These are phyloP conservation scores for Synergus gifuensis DNA, from an alignment of 2,888 invertebrate species.

Conservation along the genomic window DNA sequence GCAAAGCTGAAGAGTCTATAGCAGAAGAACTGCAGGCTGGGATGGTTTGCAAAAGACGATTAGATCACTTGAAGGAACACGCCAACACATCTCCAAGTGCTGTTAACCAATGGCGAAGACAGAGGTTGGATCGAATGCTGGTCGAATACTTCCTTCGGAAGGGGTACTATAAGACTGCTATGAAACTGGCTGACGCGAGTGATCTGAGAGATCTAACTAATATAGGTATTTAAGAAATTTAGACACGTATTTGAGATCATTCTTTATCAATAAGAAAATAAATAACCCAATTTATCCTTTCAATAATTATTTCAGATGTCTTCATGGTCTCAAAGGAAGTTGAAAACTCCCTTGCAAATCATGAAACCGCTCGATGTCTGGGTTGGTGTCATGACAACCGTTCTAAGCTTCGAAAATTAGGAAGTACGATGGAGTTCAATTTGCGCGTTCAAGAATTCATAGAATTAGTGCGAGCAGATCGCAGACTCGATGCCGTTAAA, in stretches of 20 bases:
- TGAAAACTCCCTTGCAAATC: conserved; percentile 89
- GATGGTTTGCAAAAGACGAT: conserved; percentile 92
- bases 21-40: conserved; percentile 95
- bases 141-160: conserved; percentile 97
- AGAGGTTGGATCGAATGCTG: conserved; percentile 95
- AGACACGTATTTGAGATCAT: neutral
- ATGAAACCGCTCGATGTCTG: conserved; percentile 92
- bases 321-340: conserved; percentile 91
- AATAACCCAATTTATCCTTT: neutral
- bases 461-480: conserved; percentile 92
- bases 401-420: conserved; percentile 94
- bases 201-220: conserved; percentile 93
- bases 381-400: conserved; percentile 98
- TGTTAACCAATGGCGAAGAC: conserved; percentile 89
- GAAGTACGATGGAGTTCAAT: conserved; percentile 97
- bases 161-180: conserved; percentile 97
- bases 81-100: conserved; percentile 80
- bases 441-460: conserved; percentile 96
- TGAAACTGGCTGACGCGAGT: conserved; percentile 89
- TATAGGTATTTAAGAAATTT: conserved; percentile 82
- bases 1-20: conserved; percentile 96
- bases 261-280: too few species aligned
- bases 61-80: conserved; percentile 94
- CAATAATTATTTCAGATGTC: conserved; percentile 83
- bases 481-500: conserved; percentile 93